A percentile compares a stretch with the other conserved stretches of the same genome.
Conservation (phyloP, 2,888 invertebrate species). For the Chelonus formosanus region DNA sequence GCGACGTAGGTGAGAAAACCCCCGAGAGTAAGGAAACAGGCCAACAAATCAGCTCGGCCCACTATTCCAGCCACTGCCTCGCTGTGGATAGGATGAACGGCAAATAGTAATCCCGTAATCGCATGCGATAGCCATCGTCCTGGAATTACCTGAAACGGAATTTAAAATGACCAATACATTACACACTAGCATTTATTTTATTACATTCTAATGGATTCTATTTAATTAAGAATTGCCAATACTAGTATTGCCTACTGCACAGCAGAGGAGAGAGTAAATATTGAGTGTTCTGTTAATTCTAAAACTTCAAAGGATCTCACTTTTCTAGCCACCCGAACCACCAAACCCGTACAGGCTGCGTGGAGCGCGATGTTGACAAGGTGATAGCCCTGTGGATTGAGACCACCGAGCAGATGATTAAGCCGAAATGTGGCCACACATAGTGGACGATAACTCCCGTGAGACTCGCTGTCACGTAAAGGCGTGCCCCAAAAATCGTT, state of each 20-base stretch:
- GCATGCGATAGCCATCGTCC: slow-evolving; percentile 75
- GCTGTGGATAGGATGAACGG: slow-evolving; percentile 94
- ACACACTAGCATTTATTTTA: too few species aligned
- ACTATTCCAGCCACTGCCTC: slow-evolving; percentile 97
- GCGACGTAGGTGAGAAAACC: slow-evolving; percentile 87
- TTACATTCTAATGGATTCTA: too few species aligned
- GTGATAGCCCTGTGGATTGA: slow-evolving; percentile 86
- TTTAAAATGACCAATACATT: neutral
- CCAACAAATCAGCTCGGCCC: slow-evolving; percentile 92
- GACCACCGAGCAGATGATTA: slow-evolving; percentile 81
- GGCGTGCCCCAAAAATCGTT: slow-evolving; percentile 99
- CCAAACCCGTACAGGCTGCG: slow-evolving; percentile 83
- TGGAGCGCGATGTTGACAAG: slow-evolving; percentile 87
- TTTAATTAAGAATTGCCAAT: too few species aligned
- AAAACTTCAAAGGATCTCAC: slow-evolving; percentile 56
- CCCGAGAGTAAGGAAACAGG: slow-evolving; percentile 88
- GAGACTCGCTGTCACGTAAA: slow-evolving; percentile 89
- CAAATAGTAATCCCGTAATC: slow-evolving; percentile 86
- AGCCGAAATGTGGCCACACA: slow-evolving; percentile 88
- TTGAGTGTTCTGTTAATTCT: neutral
- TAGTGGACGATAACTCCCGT: slow-evolving; percentile 95
- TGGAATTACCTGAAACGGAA: slow-evolving; percentile 67
- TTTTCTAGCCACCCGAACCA: slow-evolving; percentile 79
- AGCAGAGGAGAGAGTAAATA: neutral
- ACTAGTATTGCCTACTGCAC: neutral